These are phyloP conservation scores for Copidosoma floridanum DNA, from an alignment of 1,140 invertebrate species.

Conservation along the genomic window DNA sequence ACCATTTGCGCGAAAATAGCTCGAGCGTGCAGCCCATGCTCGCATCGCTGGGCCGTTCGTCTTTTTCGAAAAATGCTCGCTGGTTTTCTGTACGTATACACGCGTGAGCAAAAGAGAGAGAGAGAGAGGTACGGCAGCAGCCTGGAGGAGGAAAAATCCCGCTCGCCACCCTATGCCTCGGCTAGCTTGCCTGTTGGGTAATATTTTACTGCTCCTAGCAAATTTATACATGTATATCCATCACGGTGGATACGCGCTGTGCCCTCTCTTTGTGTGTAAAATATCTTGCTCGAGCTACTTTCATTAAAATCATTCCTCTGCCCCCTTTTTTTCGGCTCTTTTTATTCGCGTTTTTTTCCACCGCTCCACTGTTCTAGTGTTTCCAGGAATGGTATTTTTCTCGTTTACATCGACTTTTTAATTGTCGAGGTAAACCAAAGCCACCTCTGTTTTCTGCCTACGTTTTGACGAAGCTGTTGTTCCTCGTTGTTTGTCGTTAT, in stretches of 20 bases:
- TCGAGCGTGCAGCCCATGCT: constrained; percentile 9
- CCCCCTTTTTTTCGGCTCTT: constrained; percentile 1
- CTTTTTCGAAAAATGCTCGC: constrained; percentile 21
- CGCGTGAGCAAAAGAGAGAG: constrained; percentile 7
- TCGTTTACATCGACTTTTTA: too few relatives aligned
- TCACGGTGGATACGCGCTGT: background rate
- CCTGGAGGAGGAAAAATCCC: constrained; percentile 1
- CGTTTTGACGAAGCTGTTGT: too few relatives aligned
- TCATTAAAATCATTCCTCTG: constrained; percentile 14
- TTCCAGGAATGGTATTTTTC: too few relatives aligned
- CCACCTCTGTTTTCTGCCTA: too few relatives aligned
- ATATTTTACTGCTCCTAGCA: constrained; percentile 24
- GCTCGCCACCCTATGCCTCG: constrained; percentile 5
- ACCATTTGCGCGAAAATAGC: background rate
- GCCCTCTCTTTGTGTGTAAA: constrained; percentile 11
- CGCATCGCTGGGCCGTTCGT: constrained; percentile 7
- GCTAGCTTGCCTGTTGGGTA: constrained; percentile 1
- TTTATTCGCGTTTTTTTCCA: too few relatives aligned
- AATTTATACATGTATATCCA: constrained; percentile 5
- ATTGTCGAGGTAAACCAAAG: too few relatives aligned
- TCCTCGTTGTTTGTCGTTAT: too few relatives aligned
- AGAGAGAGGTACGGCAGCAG: background rate
- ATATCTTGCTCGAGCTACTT: background rate
- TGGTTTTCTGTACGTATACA: too few relatives aligned
- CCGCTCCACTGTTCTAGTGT: too few relatives aligned